These are phyloP conservation scores for Tragelaphus imberbis DNA, from an alignment of 2,113 vertebrate species.

Conservation along the genomic window DNA sequence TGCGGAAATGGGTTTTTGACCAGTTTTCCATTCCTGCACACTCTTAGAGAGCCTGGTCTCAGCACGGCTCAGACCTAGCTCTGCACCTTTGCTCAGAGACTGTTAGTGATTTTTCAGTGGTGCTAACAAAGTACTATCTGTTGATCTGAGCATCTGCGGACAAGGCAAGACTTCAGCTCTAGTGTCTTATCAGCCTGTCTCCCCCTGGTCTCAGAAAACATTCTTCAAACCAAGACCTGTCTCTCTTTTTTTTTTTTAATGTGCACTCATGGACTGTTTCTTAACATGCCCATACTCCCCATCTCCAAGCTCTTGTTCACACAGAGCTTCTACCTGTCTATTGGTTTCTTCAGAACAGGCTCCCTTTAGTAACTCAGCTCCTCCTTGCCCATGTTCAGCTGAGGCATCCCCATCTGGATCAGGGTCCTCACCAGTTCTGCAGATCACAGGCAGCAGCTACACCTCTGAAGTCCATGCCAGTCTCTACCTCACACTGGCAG, in stretches of 20 bases:
- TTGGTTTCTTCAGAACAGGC: background rate
- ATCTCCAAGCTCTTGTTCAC: background rate
- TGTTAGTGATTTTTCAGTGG: background rate
- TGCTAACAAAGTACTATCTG: background rate
- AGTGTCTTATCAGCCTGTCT: background rate
- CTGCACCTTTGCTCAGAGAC: background rate
- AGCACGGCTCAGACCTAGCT: background rate
- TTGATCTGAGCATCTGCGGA: background rate
- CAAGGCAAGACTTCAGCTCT: background rate
- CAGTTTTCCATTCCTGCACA: background rate
- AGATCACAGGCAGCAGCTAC: background rate
- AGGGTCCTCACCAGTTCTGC: background rate
- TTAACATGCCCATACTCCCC: background rate
- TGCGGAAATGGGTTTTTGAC: background rate
- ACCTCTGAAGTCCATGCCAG: background rate
- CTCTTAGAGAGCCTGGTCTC: background rate
- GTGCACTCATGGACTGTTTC: background rate
- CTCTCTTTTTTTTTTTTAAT: background rate
- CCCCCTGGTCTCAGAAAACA: background rate
- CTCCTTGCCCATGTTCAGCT: fast-evolving
- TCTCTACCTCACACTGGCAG: background rate
- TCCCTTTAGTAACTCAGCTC: background rate
- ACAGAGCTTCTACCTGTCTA: background rate
- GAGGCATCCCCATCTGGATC: background rate
- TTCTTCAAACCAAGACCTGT: background rate